Conservation (phyloP, 2,888 invertebrate genomes). For the Heliconius aoede region DNA sequence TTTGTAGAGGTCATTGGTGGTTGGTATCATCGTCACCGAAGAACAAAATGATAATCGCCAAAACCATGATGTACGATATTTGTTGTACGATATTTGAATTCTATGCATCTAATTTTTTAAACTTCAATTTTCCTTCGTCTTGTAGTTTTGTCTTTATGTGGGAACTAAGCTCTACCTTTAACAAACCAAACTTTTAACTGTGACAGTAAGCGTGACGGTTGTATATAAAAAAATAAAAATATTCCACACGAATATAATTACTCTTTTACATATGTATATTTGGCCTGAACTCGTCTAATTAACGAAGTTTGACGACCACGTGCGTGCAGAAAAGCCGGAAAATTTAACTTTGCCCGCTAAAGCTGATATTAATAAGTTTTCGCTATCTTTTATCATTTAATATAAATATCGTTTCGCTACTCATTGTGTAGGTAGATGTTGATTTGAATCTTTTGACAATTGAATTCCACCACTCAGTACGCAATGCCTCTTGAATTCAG, state of each 20-base stretch:
- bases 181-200: too few species aligned
- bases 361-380: conserved; percentile 25
- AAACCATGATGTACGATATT: too few species aligned
- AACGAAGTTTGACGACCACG: conserved; percentile 45
- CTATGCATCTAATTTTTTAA: too few species aligned
- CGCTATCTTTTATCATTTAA: conserved; percentile 29
- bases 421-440: background rate
- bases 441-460: background rate
- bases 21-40: background rate
- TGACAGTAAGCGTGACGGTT: too few species aligned
- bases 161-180: too few species aligned
- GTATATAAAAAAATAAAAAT: background rate
- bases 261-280: conserved; percentile 30
- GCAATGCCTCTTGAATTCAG: too few species aligned
- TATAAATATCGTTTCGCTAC: background rate
- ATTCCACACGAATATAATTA: conserved; percentile 8
- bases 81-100: too few species aligned
- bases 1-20: too few species aligned
- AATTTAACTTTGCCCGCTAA: conserved; percentile 22
- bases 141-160: too few species aligned
- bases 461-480: too few species aligned
- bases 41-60: too few species aligned
- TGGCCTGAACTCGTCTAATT: conserved; percentile 49
- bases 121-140: too few species aligned
- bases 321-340: conserved; percentile 17